Evolutionary conservation across 2,797 vertebrate species (phyloP).

Genomic region (Poecilia picta): DNA sequence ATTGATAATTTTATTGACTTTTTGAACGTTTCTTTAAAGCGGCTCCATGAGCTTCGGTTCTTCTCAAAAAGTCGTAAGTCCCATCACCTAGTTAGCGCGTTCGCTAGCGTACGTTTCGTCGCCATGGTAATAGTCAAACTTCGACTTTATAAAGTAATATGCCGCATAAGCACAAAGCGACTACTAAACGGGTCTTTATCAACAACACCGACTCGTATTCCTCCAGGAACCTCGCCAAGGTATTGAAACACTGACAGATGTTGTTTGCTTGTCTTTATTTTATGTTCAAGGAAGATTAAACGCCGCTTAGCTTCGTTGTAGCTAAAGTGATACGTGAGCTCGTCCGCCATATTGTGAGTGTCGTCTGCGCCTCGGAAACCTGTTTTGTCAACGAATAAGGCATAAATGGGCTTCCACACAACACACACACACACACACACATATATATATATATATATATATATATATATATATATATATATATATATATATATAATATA

Average conservation of each 20-base stretch:
- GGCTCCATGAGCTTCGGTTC: no score
- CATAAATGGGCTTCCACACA: background rate
- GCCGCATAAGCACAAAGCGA: background rate
- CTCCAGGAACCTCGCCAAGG: slow-evolving; percentile 84
- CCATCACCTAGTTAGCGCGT: background rate
- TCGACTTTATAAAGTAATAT: background rate
- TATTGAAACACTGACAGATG: slow-evolving; percentile 53
- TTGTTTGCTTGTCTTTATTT: background rate
- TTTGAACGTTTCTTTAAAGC: no score
- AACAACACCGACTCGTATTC: slow-evolving; percentile 86
- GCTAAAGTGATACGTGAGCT: background rate
- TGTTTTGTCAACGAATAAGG: background rate
- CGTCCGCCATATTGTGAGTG: slow-evolving; percentile 1
- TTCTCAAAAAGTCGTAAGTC: no score
- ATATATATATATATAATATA: no score
- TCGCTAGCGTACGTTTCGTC: background rate
- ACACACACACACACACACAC: no score
- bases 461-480: no score
- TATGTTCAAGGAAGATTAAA: background rate
- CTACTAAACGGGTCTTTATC: slow-evolving; percentile 81
- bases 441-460: no score
- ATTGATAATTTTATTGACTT: no score
- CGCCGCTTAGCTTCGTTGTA: background rate
- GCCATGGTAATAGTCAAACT: slow-evolving; percentile 56
- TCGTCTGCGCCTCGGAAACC: background rate